A percentile compares a stretch with the other conserved stretches of the same genome.
Conservation (phyloP, 2,113 vertebrate genomes). For the Anguilla rostrata region DNA sequence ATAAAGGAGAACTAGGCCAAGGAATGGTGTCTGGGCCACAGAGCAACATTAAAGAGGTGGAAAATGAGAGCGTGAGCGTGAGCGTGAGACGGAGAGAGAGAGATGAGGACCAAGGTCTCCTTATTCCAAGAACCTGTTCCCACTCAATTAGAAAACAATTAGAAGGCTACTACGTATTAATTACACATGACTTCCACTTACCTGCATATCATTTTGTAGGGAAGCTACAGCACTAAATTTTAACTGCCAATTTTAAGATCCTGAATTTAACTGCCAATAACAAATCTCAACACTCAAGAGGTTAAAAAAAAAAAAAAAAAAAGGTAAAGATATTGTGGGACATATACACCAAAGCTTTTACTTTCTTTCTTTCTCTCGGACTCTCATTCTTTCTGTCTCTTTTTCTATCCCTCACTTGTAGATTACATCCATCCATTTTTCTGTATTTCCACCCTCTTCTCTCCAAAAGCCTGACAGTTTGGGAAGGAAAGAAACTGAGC, state of each 20-base stretch:
- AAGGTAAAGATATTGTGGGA: background rate
- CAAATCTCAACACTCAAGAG: background rate
- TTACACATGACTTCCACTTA: background rate
- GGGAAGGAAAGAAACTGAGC: conserved; percentile 48
- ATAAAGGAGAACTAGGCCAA: background rate
- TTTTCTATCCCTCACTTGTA: background rate
- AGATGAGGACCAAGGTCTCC: background rate
- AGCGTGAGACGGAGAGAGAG: background rate
- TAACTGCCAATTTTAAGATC: background rate
- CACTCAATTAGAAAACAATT: background rate
- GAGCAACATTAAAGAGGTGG: background rate
- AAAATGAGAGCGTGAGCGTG: background rate
- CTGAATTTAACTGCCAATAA: background rate
- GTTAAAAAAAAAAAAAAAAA: background rate
- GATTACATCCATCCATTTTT: background rate
- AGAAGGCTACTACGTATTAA: background rate
- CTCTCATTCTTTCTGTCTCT: background rate
- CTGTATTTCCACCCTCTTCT: background rate
- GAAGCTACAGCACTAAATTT: background rate
- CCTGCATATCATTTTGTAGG: background rate
- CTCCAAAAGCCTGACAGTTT: conserved; percentile 42
- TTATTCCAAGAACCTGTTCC: background rate
- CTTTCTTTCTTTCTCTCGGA: background rate
- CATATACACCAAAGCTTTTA: background rate
- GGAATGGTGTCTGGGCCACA: background rate